Evolutionary conservation across 23 tunicate genomes (phyloP).

Genomic region (Diplosoma virens): DNA sequence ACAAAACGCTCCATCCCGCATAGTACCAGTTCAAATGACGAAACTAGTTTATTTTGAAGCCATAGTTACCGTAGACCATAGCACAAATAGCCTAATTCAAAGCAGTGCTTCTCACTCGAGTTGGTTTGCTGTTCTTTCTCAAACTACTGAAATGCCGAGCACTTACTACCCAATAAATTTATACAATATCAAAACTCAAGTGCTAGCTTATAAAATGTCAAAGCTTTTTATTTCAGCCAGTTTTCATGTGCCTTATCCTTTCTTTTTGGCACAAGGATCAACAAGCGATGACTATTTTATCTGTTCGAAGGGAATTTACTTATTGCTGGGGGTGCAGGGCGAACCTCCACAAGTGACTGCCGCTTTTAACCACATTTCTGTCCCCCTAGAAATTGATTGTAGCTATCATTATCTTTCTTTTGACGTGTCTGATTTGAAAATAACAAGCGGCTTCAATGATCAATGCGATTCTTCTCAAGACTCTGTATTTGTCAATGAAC

Average conservation of each 20-base stretch:
- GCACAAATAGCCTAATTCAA: background rate
- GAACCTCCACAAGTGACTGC: background rate
- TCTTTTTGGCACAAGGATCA: background rate
- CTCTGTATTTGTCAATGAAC: background rate
- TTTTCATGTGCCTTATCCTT: background rate
- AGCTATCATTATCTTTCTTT: background rate
- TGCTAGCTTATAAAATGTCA: background rate
- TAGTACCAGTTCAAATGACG: background rate
- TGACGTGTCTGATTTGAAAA: background rate
- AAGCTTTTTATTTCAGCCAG: background rate
- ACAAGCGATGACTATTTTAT: background rate
- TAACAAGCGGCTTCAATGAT: background rate
- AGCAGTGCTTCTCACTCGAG: background rate
- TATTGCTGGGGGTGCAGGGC: slow-evolving; percentile 3
- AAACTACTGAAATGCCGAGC: background rate
- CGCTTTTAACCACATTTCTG: background rate
- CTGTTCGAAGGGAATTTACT: slow-evolving; percentile 8
- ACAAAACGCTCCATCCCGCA: background rate
- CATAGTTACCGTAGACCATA: background rate
- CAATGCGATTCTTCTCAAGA: background rate
- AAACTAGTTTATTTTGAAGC: background rate
- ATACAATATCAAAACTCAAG: background rate
- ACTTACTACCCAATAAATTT: background rate
- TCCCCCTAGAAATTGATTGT: background rate
- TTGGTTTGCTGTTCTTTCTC: background rate